phyloP scores from a whole-genome alignment of 2,113 vertebrate species.

The Misgurnus mizolepis region DNA sequence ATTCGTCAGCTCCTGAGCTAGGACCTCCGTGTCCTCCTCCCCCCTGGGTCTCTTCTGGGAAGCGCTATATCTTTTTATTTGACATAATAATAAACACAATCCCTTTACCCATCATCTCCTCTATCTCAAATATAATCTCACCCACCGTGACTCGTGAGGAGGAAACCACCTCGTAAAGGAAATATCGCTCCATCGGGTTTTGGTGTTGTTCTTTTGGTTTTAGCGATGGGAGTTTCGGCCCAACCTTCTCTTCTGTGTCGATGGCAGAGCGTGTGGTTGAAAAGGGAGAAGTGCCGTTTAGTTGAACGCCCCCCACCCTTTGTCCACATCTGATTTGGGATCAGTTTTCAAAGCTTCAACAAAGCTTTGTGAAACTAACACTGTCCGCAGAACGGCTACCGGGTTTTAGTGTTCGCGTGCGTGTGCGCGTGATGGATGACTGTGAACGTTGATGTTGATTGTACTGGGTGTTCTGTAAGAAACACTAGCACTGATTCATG shows the following conservation, averaged over 20 bases:
- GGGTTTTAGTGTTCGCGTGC: neutral
- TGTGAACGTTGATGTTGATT: constrained; percentile 63
- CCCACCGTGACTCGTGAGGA: constrained; percentile 49
- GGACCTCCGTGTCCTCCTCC: constrained; percentile 37
- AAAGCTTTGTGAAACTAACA: neutral
- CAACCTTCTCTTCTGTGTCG: neutral
- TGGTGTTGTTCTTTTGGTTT: constrained; percentile 35
- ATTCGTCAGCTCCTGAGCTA: constrained; percentile 99
- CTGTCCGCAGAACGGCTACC: constrained; percentile 3
- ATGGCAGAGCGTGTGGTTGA: constrained; percentile 56
- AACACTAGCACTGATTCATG: constrained; percentile 69
- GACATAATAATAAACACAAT: constrained; percentile 68
- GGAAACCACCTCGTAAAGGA: constrained; percentile 13
- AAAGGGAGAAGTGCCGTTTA: neutral
- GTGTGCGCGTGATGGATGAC: constrained; percentile 46
- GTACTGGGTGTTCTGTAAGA: constrained; percentile 64
- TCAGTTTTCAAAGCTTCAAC: neutral
- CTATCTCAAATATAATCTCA: constrained; percentile 63
- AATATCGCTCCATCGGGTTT: constrained; percentile 30
- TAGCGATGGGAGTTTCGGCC: constrained; percentile 9
- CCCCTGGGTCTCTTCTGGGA: constrained; percentile 50
- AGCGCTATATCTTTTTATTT: constrained; percentile 63
- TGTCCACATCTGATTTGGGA: constrained; percentile 26
- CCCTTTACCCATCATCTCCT: constrained; percentile 59
- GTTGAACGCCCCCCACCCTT: neutral